Conservation (phyloP, 2,888 invertebrate genomes). For the Caenorhabditis sp. region DNA sequence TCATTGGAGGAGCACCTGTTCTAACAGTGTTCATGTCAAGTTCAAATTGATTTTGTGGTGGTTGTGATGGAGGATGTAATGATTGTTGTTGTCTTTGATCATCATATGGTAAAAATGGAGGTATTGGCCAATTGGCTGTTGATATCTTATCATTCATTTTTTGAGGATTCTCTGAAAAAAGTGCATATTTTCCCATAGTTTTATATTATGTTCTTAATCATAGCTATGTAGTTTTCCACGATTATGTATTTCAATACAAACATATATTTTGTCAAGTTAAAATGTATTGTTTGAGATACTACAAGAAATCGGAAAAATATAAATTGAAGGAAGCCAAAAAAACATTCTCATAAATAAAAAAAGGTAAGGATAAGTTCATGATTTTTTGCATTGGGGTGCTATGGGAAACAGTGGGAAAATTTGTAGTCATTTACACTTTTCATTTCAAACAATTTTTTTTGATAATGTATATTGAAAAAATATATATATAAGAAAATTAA, state of each 20-base stretch:
- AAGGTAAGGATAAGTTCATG: neutral
- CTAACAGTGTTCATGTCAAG: constrained; percentile 16
- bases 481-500: neutral
- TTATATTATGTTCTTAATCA: neutral
- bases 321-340: neutral
- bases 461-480: neutral
- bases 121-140: neutral
- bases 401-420: constrained; percentile 13
- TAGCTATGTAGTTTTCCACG: neutral
- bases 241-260: neutral
- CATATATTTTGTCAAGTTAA: neutral
- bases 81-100: constrained; percentile 2
- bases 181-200: neutral
- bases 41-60: neutral
- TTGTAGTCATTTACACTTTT: constrained; percentile 7
- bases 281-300: constrained; percentile 1
- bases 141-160: neutral
- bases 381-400: constrained; percentile 1
- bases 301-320: neutral
- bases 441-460: neutral
- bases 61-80: constrained; percentile 2
- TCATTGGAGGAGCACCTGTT: constrained; percentile 11
- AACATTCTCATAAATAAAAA: neutral
- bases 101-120: neutral
- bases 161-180: neutral